Conservation (phyloP, 2,888 invertebrate species). For the Stenichneumon culpator region DNA sequence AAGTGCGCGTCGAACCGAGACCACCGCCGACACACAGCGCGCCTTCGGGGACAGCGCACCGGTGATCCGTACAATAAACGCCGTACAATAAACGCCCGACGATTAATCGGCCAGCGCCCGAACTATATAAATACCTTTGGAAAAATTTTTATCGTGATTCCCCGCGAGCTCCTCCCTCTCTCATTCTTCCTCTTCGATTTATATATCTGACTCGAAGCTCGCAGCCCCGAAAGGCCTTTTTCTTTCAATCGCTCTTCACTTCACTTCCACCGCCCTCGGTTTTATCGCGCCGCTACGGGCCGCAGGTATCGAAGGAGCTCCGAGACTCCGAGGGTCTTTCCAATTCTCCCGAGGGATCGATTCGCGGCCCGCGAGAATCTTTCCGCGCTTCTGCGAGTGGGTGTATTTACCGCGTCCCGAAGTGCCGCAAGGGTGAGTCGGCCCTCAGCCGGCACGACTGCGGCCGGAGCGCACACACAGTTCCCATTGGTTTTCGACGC, state of each 20-base stretch:
- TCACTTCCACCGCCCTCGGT: not conserved
- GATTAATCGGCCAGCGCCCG: slow-evolving; percentile 49
- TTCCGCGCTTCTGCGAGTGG: slow-evolving; percentile 35
- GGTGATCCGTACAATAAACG: too few species aligned
- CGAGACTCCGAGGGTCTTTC: not conserved
- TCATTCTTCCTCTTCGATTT: not conserved
- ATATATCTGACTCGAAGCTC: slow-evolving; percentile 1
- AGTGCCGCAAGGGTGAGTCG: slow-evolving; percentile 21
- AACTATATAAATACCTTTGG: slow-evolving; percentile 32
- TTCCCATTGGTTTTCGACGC: slow-evolving; percentile 79
- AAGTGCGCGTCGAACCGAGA: slow-evolving; percentile 44
- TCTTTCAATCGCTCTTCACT: not conserved
- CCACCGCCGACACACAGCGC: slow-evolving; percentile 23
- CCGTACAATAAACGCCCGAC: slow-evolving; percentile 45
- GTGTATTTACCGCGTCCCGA: slow-evolving; percentile 58
- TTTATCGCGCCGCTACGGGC: slow-evolving; percentile 3
- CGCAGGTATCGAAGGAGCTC: slow-evolving; percentile 1
- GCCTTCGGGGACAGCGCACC: slow-evolving; percentile 13
- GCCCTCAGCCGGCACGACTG: not conserved
- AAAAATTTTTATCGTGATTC: not conserved
- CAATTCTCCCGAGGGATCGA: slow-evolving; percentile 55
- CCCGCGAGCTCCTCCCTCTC: not conserved
- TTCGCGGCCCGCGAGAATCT: slow-evolving; percentile 54
- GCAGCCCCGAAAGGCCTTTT: not conserved
- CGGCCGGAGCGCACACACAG: not conserved